Percentiles rank a stretch among this genome's conserved stretches.
These are phyloP conservation scores for Parazoanthus darwini DNA, from an alignment of 92 coral and sea anemone species.

Conservation along the genomic window DNA sequence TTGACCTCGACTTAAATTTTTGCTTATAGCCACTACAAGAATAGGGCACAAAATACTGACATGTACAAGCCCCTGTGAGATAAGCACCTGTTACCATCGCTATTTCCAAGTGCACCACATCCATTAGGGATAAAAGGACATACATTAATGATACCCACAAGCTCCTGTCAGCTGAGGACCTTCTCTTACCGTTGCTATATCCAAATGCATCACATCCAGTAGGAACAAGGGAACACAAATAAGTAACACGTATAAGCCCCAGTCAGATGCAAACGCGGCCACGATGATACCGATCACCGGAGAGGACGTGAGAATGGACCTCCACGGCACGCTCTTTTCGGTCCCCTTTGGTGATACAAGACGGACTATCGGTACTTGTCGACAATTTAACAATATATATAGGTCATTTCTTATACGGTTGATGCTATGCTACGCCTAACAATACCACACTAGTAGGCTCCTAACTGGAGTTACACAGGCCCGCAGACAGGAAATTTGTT, in stretches of 20 bases:
- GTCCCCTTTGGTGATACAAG: constrained; percentile 35
- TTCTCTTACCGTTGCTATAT: constrained; percentile 55
- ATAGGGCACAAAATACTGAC: background rate
- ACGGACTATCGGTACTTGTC: too few species aligned
- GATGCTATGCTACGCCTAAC: too few species aligned
- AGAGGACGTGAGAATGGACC: constrained; percentile 59
- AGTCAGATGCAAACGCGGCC: constrained; percentile 76
- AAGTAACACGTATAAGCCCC: constrained; percentile 87
- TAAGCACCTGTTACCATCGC: constrained; percentile 38
- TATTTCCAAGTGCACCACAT: constrained; percentile 71
- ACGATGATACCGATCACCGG: constrained; percentile 77
- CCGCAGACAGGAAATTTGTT: too few species aligned
- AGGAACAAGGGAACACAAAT: constrained; percentile 85
- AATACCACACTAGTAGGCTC: too few species aligned
- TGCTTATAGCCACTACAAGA: too few species aligned
- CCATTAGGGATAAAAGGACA: constrained; percentile 76
- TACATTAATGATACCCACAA: constrained; percentile 77
- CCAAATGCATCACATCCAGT: constrained; percentile 77
- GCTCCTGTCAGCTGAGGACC: constrained; percentile 80
- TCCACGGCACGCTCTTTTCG: constrained; percentile 71
- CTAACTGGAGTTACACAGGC: too few species aligned
- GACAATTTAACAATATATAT: too few species aligned
- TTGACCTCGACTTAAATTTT: too few species aligned
- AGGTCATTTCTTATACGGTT: too few species aligned
- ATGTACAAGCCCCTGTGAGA: background rate